Base-by-base conservation (phyloP, 2,113 vertebrate genomes). In the Saccopteryx bilineata region DNA sequence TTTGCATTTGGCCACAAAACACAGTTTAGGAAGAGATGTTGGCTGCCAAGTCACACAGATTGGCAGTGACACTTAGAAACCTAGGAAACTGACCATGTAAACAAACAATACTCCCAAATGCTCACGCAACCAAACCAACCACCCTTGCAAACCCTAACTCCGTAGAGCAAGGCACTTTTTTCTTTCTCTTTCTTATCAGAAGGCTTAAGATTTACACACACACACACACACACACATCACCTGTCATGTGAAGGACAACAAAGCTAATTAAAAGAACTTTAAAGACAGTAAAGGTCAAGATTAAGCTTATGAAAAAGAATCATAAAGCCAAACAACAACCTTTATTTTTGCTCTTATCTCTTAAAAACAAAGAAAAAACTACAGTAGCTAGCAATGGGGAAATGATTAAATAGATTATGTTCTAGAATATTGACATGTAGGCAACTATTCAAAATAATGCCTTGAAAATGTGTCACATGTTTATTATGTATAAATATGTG, bases 31-130 rank as follows among this genome's bases (percentile, higher is more conserved):
- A 93, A 63, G 74, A 96, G 91, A 79, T 76, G 91, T 95, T 93
- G 92, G 90, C 83, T 0, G 85, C 87, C 94, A 93, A 97, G 91
- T 93, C 95, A 94, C 61, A 97, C 69, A 88, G 71, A 96, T 84
- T 98, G 97, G 97, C 97, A 97, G 60, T 0, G 46, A 96, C 26
- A 93, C 91, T 93, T 2, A 26, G 92, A 97, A 98, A 97, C 94
- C 85, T 78, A 95, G 97, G 93, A 88, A 97, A 97, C 90, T 12
- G 5, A 93, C 75, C 82, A n/a, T 63, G 31, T 84, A 93, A 97
- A 97, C 56, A 97, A 87, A 97, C 52, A 97, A 71, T 66, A 79
- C 89, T 96, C 83, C 60, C 89, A 96, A 92, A 84, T 21, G 65
- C 87, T 23, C 39, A 79, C 0, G 52, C 76, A 92, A 93, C 80